Evolutionary conservation across 2,113 vertebrate species (phyloP), one percentile per base, ranked within the genome.

Genomic region (Ammodramus savannarum): DNA sequence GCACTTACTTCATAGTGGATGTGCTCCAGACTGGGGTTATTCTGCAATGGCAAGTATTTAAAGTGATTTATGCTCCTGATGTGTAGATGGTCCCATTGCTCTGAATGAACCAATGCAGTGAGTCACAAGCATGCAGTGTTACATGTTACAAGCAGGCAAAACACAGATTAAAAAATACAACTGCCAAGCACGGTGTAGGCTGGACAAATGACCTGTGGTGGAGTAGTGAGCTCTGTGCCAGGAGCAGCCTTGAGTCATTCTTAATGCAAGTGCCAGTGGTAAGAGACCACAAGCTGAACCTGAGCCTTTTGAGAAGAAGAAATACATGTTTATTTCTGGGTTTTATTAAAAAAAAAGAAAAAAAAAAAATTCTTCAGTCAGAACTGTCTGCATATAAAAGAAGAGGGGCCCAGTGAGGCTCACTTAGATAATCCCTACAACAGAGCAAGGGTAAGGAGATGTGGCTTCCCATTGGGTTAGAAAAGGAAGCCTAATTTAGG

Each of bases 241-340:
- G 66, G 22, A 72, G 43, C 31, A 83, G 49, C 76, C 63, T 80
- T n/a, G 22, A 48, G 7, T 95, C 80, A 55, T 43, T 77, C 18
- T 18, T 46, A 11, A 18, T 13, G 6, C 39, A 21, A 71, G 34
- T 67, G 48, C 31, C 44, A n/a, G 36, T 7, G 26, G 32, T 51
- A 25, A 66, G 63, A 48, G 29, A 39, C 65, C 32, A 43, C 31
- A 34, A 36, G 4, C 27, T 68, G 85, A 72, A 44, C 8, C 22
- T 51, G 17, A 74, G 32, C 31, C 39, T 61, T 61, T 23, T 8
- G 8, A 76, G 54, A 49, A 39, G 27, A 32, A 29, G 46, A 34
- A 16, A 14, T 3, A 3, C 1, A 4, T 7, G 18, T 38, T 6
- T 61, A n/a, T 43, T 65, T 89, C 23, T 2, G 2, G 22, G 0